These are phyloP conservation scores for Chrysomallon squamiferum DNA, from an alignment of 1,140 invertebrate genomes.

Conservation along the genomic window DNA sequence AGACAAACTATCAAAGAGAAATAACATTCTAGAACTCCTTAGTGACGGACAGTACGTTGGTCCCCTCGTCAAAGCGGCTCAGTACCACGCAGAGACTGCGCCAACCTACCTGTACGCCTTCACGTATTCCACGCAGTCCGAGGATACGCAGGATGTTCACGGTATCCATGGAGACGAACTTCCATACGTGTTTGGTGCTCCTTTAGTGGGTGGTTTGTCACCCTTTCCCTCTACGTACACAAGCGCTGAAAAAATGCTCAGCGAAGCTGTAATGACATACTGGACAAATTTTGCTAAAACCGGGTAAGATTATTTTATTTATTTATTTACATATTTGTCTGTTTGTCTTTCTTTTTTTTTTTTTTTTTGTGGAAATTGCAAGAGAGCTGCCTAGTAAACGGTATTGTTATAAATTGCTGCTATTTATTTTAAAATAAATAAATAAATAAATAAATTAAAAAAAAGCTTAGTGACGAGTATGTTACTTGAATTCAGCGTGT, in stretches of 20 bases:
- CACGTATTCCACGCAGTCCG: conserved; percentile 86
- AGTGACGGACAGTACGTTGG: conserved; percentile 89
- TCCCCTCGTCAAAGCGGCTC: conserved; percentile 88
- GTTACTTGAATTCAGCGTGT: no score
- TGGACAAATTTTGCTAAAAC: conserved; percentile 96
- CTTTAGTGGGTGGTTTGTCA: conserved; percentile 78
- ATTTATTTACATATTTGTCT: no score
- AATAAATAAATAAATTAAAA: no score
- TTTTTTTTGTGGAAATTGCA: no score
- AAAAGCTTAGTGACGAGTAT: no score
- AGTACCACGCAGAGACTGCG: conserved; percentile 78
- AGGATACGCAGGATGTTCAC: conserved; percentile 65
- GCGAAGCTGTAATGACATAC: conserved; percentile 92
- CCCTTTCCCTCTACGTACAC: conserved; percentile 90
- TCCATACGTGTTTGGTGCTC: conserved; percentile 90
- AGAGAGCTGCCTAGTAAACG: no score
- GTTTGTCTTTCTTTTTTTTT: no score
- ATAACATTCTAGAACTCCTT: conserved; percentile 89
- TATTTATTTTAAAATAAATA: no score
- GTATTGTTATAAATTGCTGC: no score
- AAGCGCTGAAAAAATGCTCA: conserved; percentile 84
- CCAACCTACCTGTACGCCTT: conserved; percentile 59
- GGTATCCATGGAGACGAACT: conserved; percentile 89
- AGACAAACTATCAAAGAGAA: conserved; percentile 79
- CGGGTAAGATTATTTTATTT: conserved; percentile 75